Evolutionary conservation across 1,140 invertebrate species (phyloP).

Genomic region (Uloborus diversus): DNA sequence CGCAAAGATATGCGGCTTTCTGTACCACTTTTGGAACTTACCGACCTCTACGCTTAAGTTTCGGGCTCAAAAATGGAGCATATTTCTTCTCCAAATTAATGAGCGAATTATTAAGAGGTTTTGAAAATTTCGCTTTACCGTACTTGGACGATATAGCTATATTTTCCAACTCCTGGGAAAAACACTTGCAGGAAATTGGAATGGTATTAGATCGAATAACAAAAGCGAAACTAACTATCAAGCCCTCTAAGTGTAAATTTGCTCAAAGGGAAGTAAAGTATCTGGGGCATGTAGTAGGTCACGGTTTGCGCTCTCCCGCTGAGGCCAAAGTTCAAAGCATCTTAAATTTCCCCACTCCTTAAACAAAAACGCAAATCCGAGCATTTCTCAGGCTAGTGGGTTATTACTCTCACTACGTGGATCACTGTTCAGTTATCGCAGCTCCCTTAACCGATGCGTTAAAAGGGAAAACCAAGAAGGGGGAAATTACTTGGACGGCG

Average conservation of each 20-base stretch:
- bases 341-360: not conserved
- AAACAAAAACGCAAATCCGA: not conserved
- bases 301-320: not conserved
- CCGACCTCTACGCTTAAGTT: not conserved
- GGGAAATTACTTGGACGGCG: not conserved
- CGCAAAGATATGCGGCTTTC: conserved; percentile 7
- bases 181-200: not conserved
- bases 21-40: not conserved
- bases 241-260: conserved; percentile 7
- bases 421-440: not conserved
- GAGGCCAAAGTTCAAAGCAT: conserved; percentile 19
- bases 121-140: not conserved
- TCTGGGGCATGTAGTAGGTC: not conserved
- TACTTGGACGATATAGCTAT: conserved; percentile 12
- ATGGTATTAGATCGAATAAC: not conserved
- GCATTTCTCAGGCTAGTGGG: not conserved
- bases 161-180: not conserved
- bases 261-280: conserved; percentile 4
- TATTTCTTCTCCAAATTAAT: conserved; percentile 9
- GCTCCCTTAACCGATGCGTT: conserved; percentile 11
- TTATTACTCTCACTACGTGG: conserved; percentile 1
- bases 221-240: not conserved
- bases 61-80: conserved; percentile 13
- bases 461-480: not conserved
- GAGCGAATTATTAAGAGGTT: not conserved